These are phyloP conservation scores for Ichneumoninae sp. DNA, from an alignment of 2,888 invertebrate genomes.

Conservation along the genomic window DNA sequence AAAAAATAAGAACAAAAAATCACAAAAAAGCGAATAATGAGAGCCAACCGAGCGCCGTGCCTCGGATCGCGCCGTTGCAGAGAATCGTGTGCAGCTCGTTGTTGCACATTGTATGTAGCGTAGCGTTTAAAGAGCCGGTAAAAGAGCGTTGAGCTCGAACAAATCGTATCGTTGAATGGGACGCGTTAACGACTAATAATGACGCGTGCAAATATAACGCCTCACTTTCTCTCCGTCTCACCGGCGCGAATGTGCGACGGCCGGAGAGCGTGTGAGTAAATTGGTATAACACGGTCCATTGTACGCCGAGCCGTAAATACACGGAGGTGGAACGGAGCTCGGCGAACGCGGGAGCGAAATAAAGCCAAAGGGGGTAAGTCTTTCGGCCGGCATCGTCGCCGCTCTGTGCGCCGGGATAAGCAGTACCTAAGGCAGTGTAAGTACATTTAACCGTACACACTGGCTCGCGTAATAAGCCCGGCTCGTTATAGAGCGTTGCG, in stretches of 20 bases:
- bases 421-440: conserved; percentile 3
- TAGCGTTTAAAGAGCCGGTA: conserved; percentile 34
- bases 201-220: conserved; percentile 76
- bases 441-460: conserved; percentile 3
- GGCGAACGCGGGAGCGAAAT: conserved; percentile 38
- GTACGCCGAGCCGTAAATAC: conserved; percentile 39
- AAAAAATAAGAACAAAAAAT: neutral
- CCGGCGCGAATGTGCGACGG: neutral
- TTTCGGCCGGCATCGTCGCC: conserved; percentile 10
- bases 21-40: neutral
- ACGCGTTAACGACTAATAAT: conserved; percentile 78
- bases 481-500: conserved; percentile 51
- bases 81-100: conserved; percentile 8
- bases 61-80: neutral
- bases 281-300: conserved; percentile 49
- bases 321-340: conserved; percentile 21
- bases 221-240: conserved; percentile 2
- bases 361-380: conserved; percentile 37
- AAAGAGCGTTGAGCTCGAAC: conserved; percentile 56
- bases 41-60: neutral
- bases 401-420: conserved; percentile 17
- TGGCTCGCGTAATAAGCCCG: conserved; percentile 28
- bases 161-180: conserved; percentile 66
- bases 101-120: neutral
- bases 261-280: conserved; percentile 5